Conservation (phyloP, 2,797 vertebrate genomes). For the Rhynchonycteris naso region DNA sequence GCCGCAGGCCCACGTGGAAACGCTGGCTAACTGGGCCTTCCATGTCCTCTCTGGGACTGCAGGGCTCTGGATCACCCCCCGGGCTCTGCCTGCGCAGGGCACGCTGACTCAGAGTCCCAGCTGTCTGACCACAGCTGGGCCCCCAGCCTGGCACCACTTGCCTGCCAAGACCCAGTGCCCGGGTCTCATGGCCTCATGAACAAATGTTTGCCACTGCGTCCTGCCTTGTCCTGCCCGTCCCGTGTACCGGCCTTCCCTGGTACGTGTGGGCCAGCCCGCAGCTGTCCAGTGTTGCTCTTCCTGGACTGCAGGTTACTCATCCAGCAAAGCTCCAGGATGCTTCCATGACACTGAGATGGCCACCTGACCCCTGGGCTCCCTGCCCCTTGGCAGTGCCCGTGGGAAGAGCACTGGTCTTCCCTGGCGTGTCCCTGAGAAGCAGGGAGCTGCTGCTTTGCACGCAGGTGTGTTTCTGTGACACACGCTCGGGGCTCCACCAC, state of each 20-base stretch:
- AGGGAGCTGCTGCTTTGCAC: accelerated
- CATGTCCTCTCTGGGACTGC: too few species aligned
- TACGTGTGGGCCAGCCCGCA: accelerated
- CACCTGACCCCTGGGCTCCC: background rate
- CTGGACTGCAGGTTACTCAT: too few species aligned
- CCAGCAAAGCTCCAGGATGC: too few species aligned
- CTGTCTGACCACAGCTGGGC: too few species aligned
- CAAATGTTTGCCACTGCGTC: accelerated
- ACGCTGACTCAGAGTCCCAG: too few species aligned
- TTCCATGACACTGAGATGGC: accelerated
- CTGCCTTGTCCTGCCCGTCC: background rate
- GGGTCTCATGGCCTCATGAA: background rate
- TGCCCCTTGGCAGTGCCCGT: background rate
- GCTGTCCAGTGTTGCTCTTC: background rate
- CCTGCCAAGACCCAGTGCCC: background rate
- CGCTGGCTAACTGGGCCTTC: too few species aligned
- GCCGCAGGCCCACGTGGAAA: too few species aligned
- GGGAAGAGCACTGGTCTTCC: accelerated
- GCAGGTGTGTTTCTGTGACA: background rate
- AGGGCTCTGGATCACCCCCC: too few species aligned
- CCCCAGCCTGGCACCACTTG: background rate
- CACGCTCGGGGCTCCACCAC: background rate
- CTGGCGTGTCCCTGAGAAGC: background rate
- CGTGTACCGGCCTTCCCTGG: background rate
- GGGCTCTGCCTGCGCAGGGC: too few species aligned